phyloP scores from a whole-genome alignment of 2,797 vertebrate genomes.

The Cryptoblepharus egeriae region DNA sequence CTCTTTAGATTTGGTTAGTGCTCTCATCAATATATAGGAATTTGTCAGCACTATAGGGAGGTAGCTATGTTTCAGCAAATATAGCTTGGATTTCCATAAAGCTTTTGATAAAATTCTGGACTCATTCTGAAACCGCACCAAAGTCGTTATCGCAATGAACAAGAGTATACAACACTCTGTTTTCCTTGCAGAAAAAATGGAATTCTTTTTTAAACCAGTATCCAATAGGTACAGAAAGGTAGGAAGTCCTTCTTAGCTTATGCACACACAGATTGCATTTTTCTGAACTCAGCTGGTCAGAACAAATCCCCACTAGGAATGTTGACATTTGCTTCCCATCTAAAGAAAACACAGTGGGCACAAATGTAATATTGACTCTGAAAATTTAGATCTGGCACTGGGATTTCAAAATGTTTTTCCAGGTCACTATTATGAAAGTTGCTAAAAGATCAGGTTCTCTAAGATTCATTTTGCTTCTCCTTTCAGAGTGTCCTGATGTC shows the following conservation, averaged over 20 bases:
- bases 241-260: not conserved
- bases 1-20: too few relatives aligned
- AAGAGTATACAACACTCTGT: not conserved
- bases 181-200: not conserved
- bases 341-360: not conserved
- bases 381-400: not conserved
- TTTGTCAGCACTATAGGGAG: too few relatives aligned
- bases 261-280: not conserved
- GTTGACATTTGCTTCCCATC: too few relatives aligned
- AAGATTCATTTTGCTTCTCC: not conserved
- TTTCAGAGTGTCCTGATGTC: not conserved
- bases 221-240: not conserved
- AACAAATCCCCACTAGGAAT: not conserved
- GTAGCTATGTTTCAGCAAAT: too few relatives aligned
- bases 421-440: not conserved
- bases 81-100: too few relatives aligned
- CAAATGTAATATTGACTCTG: not conserved
- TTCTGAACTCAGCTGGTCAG: not conserved
- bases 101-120: too few relatives aligned
- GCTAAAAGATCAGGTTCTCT: not conserved
- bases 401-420: not conserved
- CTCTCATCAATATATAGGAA: too few relatives aligned
- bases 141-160: too few relatives aligned
- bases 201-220: not conserved
- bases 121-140: too few relatives aligned